These are phyloP conservation scores for Coptodon rendalli DNA, from an alignment of 2,113 vertebrate species.

Conservation along the genomic window DNA sequence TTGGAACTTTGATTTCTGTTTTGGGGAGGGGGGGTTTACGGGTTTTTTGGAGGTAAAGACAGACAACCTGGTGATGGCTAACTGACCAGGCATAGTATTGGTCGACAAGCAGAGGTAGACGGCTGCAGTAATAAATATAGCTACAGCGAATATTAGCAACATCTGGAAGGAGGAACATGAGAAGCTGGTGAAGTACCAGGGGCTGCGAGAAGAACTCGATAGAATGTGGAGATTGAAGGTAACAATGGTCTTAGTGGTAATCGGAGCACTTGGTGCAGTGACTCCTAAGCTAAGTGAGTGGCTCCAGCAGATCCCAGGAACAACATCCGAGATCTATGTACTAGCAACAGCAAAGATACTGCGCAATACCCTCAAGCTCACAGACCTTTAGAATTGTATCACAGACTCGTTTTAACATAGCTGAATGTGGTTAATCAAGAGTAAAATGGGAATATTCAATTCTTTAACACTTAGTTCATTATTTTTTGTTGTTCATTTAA, in stretches of 20 bases:
- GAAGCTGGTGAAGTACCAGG: neutral
- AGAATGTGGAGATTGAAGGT: neutral
- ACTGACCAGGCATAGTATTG: neutral
- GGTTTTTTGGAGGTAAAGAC: neutral
- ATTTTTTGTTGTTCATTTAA: neutral
- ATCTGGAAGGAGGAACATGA: neutral
- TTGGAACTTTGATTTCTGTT: neutral
- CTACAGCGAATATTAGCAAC: neutral
- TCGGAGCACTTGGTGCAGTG: too few relatives aligned
- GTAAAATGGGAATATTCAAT: neutral
- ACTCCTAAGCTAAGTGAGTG: neutral
- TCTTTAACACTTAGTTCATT: neutral
- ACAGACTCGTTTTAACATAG: neutral
- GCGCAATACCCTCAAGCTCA: neutral
- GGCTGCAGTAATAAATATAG: neutral
- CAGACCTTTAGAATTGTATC: neutral
- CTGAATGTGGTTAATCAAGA: neutral
- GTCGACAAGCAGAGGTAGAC: neutral
- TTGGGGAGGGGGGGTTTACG: accelerated
- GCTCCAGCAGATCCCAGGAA: neutral
- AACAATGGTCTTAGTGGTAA: neutral
- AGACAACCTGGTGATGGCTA: neutral
- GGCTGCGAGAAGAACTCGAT: neutral
- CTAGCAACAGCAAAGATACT: neutral
- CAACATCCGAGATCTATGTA: neutral